Conservation (phyloP, 2,888 invertebrate species). For the Byasa hedistus region DNA sequence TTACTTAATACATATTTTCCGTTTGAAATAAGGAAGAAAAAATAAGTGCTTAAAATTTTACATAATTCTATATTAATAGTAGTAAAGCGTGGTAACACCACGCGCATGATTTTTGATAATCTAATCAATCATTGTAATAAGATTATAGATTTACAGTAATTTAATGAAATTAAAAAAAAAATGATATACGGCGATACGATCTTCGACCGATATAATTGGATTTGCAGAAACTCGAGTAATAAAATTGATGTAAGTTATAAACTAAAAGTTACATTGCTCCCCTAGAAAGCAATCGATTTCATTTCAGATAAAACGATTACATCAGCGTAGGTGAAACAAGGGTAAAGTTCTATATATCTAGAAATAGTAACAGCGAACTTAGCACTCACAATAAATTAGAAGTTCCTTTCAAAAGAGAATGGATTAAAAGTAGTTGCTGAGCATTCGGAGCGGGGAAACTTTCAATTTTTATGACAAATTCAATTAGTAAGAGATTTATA, state of each 20-base stretch:
- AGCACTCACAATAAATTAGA: constrained; percentile 78
- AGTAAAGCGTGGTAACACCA: too few relatives aligned
- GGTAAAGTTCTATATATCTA: constrained; percentile 63
- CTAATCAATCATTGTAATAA: too few relatives aligned
- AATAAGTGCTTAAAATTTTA: too few relatives aligned
- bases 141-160: background rate
- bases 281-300: constrained; percentile 45
- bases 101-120: too few relatives aligned
- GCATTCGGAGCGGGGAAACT: constrained; percentile 67
- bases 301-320: constrained; percentile 60
- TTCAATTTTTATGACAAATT: constrained; percentile 79
- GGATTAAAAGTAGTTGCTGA: constrained; percentile 75
- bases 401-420: constrained; percentile 74
- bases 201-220: constrained; percentile 25
- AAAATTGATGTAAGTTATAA: constrained; percentile 29
- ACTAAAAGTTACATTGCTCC: constrained; percentile 37
- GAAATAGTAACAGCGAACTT: constrained; percentile 67
- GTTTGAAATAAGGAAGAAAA: too few relatives aligned
- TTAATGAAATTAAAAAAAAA: background rate
- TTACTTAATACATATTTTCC: too few relatives aligned
- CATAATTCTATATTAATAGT: too few relatives aligned
- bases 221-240: constrained; percentile 20
- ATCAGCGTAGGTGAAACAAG: constrained; percentile 58
- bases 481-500: constrained; percentile 73
- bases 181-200: background rate